Evolutionary conservation across 2,797 vertebrate species (phyloP), one percentile per base, ranked within the genome.

Genomic region (Rhadinocentrus ornatus): DNA sequence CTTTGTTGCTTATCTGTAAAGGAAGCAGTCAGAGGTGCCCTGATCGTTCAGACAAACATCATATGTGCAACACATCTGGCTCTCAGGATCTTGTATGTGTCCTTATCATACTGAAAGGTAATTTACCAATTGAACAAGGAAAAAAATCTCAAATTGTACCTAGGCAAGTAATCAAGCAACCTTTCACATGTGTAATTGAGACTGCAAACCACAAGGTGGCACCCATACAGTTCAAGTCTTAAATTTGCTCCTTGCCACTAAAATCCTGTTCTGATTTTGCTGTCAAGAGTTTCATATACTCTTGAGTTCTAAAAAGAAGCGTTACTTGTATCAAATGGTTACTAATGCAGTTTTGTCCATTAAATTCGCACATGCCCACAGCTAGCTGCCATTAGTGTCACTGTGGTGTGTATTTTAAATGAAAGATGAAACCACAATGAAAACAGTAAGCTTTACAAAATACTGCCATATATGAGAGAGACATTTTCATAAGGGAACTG

Each of bases 161-260:
- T 5, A 54, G 13, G 11, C 11, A 6, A 22, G 55, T 27, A 22
- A 54, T 44, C 8, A 37, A 72, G 35, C 46, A 37, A 59, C 27
- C 27, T 54, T 63, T 69, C 22, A 48, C 3, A 62, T 52, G 71
- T 91, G 92, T 85, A 91, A 83, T 89, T 77, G 31, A 69, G 12
- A 69, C 34, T 16, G 16, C 6, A 69, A 55, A 64, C 92, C 92
- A 93, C 92, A 85, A 93, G 92, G 89, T 92, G 92, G 91, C 90
- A 85, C 55, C 61, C 78, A 85, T 22, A 76, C 75, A 82, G 73
- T 77, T 83, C 65, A 59, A 35, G 48, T 39, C 12, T 20, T 24
- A 9, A 0, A 61, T 60, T 57, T 55, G 62, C 26, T 63, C 34
- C 29, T 52, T 22, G 16, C 18, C 35, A 66, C 31, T 4, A 56